A percentile compares a stretch with the other conserved stretches of the same genome.
Conservation (phyloP, 2,888 invertebrate species). For the Euphydryas editha region DNA sequence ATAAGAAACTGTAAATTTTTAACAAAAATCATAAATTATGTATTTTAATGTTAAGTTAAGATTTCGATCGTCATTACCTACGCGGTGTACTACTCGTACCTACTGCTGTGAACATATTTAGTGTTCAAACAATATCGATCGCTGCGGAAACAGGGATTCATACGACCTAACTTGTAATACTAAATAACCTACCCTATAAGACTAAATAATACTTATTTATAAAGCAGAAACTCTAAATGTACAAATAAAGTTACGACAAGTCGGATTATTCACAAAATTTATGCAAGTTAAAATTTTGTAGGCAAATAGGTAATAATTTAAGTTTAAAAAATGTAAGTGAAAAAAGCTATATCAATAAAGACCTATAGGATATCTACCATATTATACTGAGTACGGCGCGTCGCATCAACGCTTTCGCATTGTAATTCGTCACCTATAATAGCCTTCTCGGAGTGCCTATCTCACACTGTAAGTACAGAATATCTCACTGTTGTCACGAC, state of each 20-base stretch:
- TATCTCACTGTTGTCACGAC: conserved; percentile 57
- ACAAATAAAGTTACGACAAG: too few species aligned
- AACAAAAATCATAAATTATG: too few species aligned
- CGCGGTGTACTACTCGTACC: too few species aligned
- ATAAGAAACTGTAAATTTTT: too few species aligned
- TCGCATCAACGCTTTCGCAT: conserved; percentile 11
- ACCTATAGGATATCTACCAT: neutral
- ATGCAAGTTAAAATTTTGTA: too few species aligned
- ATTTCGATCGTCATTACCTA: too few species aligned
- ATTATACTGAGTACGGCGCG: neutral
- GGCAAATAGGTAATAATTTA: too few species aligned
- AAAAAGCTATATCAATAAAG: neutral
- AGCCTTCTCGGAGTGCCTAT: conserved; percentile 44
- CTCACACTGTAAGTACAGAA: conserved; percentile 47
- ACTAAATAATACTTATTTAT: neutral
- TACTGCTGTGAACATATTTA: conserved; percentile 25
- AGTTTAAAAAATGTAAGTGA: neutral
- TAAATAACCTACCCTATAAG: neutral
- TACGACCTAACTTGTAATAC: neutral
- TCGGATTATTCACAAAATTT: too few species aligned
- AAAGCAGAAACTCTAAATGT: neutral
- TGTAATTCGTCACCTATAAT: conserved; percentile 40
- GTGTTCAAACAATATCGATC: conserved; percentile 19
- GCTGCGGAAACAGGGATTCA: conserved; percentile 2
- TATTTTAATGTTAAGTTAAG: too few species aligned